Evolutionary conservation across 92 coral and sea anemone genomes (phyloP), one percentile per base, ranked within the genome.

Genomic region (Epizoanthus rinbou): DNA sequence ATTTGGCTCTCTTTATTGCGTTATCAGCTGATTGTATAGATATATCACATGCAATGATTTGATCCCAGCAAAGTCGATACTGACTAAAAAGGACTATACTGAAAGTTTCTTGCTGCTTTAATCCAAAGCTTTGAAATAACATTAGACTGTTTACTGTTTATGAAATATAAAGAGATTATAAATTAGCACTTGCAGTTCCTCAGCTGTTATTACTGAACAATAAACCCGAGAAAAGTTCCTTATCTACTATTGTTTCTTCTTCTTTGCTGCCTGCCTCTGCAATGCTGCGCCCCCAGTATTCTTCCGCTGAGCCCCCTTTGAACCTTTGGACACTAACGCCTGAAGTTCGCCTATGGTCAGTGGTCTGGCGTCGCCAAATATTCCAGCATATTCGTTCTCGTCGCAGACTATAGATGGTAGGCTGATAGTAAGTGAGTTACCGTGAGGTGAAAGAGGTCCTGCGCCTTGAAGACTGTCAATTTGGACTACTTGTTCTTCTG

Each of bases 311-410:
- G 90, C 90, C 79, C 89, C 83, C 71, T 63, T 71, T 37, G 76
- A 15, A 7, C 88, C 87, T 60, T 90, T 88, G 13, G 75, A 14
- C n/a, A 84, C 88, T 45, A 93, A 86, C 71, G 68, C 86, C 84
- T 91, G 98, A 14, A 93, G 86, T 71, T 93, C 98, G 37, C 89
- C 93, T 33, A 91, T 86, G 52, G 95, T 86, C 95, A 93, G 91
- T 86, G 98, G 98, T 79, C 86, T 93, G 35, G 83, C 79, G 35
- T 89, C 89, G 57, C 85, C 87, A 15, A 57, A 23, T 43, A 23
- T 41, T 59, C 84, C 56, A 1, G 86, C 23, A 33, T 81, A 79
- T 14, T 81, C 50, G 59, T 56, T 58, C 15, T 87, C 86, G 15
- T 97, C 98, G 11, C 84, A 79, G 56, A 80, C 91, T 19, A 89